A percentile compares a stretch with the other conserved stretches of the same genome.
phyloP scores from a whole-genome alignment of 2,113 vertebrate genomes.

The Nannospalax galili region DNA sequence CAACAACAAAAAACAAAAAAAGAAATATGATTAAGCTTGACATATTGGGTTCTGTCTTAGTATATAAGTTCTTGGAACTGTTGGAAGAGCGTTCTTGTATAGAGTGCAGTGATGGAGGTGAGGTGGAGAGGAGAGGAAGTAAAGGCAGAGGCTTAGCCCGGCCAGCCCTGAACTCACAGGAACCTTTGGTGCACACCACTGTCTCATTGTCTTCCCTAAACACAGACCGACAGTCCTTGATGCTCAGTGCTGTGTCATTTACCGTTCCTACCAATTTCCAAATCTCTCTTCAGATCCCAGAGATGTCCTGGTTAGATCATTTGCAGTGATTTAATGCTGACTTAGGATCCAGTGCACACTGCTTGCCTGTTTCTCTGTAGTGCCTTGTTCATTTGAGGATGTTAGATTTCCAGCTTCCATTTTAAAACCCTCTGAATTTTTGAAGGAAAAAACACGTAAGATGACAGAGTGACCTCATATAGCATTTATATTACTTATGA shows the following conservation, averaged over 20 bases:
- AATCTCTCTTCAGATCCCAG: neutral
- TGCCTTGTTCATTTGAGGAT: neutral
- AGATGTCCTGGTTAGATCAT: rapidly evolving
- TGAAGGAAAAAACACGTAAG: neutral
- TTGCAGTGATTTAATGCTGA: neutral
- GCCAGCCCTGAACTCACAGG: too few relatives aligned
- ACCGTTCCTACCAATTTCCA: neutral
- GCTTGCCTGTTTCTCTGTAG: neutral
- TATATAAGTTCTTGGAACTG: neutral
- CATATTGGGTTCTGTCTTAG: neutral
- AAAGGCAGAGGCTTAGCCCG: rapidly evolving
- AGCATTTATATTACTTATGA: neutral
- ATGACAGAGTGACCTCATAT: neutral
- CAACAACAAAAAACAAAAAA: too few relatives aligned
- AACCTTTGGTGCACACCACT: neutral
- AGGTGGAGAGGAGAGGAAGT: neutral
- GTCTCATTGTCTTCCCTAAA: too few relatives aligned
- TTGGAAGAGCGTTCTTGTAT: neutral
- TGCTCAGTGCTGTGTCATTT: neutral
- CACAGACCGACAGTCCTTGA: rapidly evolving
- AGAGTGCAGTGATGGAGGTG: too few relatives aligned
- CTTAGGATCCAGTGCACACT: neutral
- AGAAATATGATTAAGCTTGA: too few relatives aligned
- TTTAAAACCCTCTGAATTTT: neutral
- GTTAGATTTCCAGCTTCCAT: neutral